These are phyloP conservation scores for Netelia melanura DNA, from an alignment of 2,888 invertebrate genomes.

Conservation along the genomic window DNA sequence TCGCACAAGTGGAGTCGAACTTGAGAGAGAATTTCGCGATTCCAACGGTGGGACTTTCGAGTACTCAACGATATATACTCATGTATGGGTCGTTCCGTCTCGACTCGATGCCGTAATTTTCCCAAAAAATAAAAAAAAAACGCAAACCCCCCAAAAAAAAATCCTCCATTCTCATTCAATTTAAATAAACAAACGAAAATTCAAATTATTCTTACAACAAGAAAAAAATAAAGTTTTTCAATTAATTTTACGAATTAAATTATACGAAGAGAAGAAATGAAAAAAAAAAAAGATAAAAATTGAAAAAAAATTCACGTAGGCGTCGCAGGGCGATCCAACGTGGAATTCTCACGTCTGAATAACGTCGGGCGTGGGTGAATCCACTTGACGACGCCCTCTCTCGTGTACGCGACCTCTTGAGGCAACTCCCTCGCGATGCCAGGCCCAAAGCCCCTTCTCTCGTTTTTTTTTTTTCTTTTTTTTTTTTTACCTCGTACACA, in stretches of 20 bases:
- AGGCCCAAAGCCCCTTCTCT: conserved; percentile 20
- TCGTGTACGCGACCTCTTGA: conserved; percentile 54
- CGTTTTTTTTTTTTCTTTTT: background rate
- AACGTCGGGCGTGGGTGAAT: conserved; percentile 50
- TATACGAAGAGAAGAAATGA: background rate
- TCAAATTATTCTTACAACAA: background rate
- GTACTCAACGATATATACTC: conserved; percentile 12
- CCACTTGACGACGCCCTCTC: conserved; percentile 65
- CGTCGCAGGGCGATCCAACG: background rate
- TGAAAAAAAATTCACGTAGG: background rate
- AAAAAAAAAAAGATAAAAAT: background rate
- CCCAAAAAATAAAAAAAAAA: background rate
- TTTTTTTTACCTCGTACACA: conserved; percentile 9
- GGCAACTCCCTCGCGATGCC: conserved; percentile 50
- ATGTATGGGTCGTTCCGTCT: conserved; percentile 4
- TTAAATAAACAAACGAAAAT: background rate
- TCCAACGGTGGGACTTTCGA: conserved; percentile 36
- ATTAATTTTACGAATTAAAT: no score
- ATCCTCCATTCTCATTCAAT: background rate
- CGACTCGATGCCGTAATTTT: background rate
- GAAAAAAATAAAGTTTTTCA: background rate
- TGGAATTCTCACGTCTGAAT: conserved; percentile 17
- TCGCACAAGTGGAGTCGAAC: conserved; percentile 46
- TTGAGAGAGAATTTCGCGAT: conserved; percentile 61
- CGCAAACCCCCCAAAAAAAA: background rate